Percentiles rank a stretch among this genome's conserved stretches.
phyloP scores from a whole-genome alignment of 2,888 invertebrate species.

The Eupithecia vulgata region DNA sequence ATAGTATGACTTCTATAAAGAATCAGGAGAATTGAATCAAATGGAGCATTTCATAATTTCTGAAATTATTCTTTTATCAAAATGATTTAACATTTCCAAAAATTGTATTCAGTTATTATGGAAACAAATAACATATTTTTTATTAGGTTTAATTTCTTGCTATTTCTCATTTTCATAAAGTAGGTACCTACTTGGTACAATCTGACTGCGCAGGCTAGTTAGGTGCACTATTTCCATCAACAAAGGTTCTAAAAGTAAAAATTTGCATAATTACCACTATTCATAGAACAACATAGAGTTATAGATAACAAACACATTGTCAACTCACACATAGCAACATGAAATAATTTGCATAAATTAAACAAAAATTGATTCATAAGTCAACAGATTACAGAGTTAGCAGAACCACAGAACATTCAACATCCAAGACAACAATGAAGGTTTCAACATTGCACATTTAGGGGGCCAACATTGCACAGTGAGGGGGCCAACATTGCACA shows the following conservation, averaged over 20 bases:
- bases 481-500: conserved; percentile 23
- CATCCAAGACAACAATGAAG: conserved; percentile 22
- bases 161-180: background rate
- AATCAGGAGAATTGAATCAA: background rate
- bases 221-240: background rate
- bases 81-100: background rate
- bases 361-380: background rate
- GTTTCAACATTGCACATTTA: conserved; percentile 22
- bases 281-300: background rate
- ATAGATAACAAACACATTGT: background rate
- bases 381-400: conserved; percentile 16
- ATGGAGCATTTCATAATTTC: background rate
- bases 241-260: background rate
- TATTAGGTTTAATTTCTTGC: background rate
- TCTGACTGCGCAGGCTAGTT: background rate
- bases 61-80: background rate
- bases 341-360: background rate
- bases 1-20: background rate
- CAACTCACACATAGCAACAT: background rate
- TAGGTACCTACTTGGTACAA: no score
- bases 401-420: conserved; percentile 31
- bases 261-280: background rate
- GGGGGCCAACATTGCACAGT: conserved; percentile 21
- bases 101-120: no score
- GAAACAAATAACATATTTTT: no score